Conservation (phyloP, 92 coral and sea anemone genomes). For the Actinernus sp. region DNA sequence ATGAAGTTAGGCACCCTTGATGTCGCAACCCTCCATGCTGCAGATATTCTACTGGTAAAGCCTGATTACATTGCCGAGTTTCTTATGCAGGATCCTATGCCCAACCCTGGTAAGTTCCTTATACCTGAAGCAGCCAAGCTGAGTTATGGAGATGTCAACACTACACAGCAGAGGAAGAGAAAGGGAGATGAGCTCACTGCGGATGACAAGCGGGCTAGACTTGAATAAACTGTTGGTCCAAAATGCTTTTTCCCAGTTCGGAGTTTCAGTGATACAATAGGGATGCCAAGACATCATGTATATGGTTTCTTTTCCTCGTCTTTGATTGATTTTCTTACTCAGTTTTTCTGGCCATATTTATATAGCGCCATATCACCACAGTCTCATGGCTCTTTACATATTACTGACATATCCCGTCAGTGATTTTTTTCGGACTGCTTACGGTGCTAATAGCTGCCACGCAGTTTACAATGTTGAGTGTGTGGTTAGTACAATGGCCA, state of each 20-base stretch:
- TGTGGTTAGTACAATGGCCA: no score
- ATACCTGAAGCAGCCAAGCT: constrained; percentile 54
- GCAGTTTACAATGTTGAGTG: no score
- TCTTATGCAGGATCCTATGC: constrained; percentile 90
- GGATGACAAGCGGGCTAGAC: constrained; percentile 41
- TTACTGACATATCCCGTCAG: no score
- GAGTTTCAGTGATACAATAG: no score
- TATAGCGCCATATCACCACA: no score
- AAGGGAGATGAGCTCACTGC: constrained; percentile 63
- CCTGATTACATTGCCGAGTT: constrained; percentile 96
- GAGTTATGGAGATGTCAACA: constrained; percentile 34
- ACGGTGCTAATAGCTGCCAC: no score
- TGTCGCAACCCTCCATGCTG: constrained; percentile 54
- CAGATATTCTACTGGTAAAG: constrained; percentile 73
- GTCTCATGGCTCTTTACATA: no score
- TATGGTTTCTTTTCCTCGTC: no score
- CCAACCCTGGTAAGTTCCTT: constrained; percentile 79
- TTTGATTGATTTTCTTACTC: no score
- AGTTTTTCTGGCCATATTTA: no score
- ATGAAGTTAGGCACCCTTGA: constrained; percentile 66
- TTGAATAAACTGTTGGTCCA: constrained; percentile 29
- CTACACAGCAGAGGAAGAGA: constrained; percentile 73
- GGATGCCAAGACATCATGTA: no score
- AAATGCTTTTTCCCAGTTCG: not conserved
- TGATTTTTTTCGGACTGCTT: no score